phyloP scores from a whole-genome alignment of 2,113 vertebrate genomes.

The Progne subis region DNA sequence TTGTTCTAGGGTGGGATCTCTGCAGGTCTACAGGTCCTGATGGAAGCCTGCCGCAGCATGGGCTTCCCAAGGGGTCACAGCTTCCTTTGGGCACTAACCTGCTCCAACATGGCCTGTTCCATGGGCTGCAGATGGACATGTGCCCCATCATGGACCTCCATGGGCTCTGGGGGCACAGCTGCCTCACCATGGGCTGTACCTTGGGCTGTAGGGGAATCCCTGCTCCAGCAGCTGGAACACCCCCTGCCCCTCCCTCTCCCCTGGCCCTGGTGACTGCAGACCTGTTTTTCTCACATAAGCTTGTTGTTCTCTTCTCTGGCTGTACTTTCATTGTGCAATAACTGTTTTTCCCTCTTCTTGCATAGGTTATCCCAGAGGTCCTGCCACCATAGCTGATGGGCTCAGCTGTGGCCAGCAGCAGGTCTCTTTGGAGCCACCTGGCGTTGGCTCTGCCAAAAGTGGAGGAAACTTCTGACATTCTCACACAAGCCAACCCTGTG shows the following conservation, averaged over 20 bases:
- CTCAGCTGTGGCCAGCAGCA: not conserved
- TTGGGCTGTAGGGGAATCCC: not conserved
- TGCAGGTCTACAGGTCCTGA: not conserved
- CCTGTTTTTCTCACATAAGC: not conserved
- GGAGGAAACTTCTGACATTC: not conserved
- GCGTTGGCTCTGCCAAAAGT: fast-evolving
- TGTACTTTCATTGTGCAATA: not conserved
- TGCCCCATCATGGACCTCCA: too few relatives aligned
- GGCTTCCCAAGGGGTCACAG: not conserved
- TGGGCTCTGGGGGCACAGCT: not conserved
- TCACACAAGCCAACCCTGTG: not conserved
- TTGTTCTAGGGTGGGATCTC: not conserved
- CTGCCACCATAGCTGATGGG: not conserved
- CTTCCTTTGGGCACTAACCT: not conserved
- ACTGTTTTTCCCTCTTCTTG: not conserved
- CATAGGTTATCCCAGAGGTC: not conserved
- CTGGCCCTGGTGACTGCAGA: not conserved
- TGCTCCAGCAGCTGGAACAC: not conserved
- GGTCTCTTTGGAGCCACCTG: not conserved
- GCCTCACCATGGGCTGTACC: not conserved
- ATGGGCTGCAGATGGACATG: not conserved
- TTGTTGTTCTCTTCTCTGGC: not conserved
- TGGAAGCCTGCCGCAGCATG: not conserved
- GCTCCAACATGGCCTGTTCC: not conserved
- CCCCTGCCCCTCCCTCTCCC: not conserved